Evolutionary conservation across 2,888 invertebrate genomes (phyloP).

Genomic region (Drosophila kuntzei): DNA sequence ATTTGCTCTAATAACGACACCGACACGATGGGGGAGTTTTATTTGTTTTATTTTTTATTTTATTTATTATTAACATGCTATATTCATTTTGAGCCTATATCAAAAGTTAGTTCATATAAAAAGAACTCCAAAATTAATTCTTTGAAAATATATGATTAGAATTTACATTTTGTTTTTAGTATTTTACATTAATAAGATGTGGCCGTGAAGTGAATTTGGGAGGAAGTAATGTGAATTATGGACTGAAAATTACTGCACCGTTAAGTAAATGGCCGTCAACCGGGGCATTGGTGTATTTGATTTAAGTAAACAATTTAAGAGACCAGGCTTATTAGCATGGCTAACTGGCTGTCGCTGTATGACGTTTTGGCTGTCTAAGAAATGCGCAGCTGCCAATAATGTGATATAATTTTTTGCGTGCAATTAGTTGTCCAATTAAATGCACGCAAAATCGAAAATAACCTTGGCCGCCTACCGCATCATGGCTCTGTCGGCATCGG

Average conservation of each 20-base stretch:
- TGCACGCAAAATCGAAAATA: conserved; percentile 42
- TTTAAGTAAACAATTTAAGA: not conserved
- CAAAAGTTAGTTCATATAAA: too few relatives aligned
- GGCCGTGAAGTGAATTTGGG: not conserved
- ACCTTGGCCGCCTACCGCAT: conserved; percentile 42
- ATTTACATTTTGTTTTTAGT: too few relatives aligned
- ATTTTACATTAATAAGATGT: not conserved
- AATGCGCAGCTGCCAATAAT: conserved; percentile 48
- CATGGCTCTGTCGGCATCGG: conserved; percentile 13
- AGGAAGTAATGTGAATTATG: not conserved
- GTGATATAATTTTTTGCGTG: conserved; percentile 32
- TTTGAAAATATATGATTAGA: too few relatives aligned
- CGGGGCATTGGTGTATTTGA: not conserved
- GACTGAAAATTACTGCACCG: too few relatives aligned
- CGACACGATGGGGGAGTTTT: too few relatives aligned
- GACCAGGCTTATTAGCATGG: conserved; percentile 48
- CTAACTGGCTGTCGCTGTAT: conserved; percentile 26
- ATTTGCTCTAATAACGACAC: too few relatives aligned
- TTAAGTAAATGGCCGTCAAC: not conserved
- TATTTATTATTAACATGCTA: too few relatives aligned
- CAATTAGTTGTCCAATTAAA: conserved; percentile 44
- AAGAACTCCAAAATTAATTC: too few relatives aligned
- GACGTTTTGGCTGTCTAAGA: conserved; percentile 5
- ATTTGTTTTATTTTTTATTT: too few relatives aligned
- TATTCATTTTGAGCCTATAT: too few relatives aligned